phyloP scores from a whole-genome alignment of 2,888 invertebrate genomes.

The Amblyteles armatorius region DNA sequence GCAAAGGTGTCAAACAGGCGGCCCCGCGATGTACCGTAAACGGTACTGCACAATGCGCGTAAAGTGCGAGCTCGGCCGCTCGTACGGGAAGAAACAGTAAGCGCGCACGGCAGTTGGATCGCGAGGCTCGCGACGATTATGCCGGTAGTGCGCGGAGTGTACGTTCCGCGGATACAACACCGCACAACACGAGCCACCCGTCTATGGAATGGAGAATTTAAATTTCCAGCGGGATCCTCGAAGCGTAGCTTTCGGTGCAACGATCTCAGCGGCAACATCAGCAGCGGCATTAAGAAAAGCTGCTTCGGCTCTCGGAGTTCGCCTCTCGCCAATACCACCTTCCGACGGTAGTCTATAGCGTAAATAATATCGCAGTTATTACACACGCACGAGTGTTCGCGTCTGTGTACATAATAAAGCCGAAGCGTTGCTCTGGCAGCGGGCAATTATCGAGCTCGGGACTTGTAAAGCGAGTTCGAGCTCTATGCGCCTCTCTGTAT shows the following conservation, averaged over 20 bases:
- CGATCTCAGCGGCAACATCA: slow-evolving; percentile 71
- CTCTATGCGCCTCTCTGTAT: background rate
- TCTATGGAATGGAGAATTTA: slow-evolving; percentile 74
- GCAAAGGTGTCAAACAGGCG: slow-evolving; percentile 19
- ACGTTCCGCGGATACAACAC: slow-evolving; percentile 12
- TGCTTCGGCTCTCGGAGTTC: slow-evolving; percentile 48
- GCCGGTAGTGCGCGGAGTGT: background rate
- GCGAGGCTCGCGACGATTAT: background rate
- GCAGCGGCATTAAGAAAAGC: slow-evolving; percentile 39
- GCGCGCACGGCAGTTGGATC: background rate
- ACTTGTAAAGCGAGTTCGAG: slow-evolving; percentile 49
- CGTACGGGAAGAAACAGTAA: slow-evolving; percentile 42
- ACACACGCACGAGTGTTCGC: slow-evolving; percentile 5
- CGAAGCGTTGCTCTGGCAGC: slow-evolving; percentile 33
- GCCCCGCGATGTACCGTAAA: slow-evolving; percentile 23
- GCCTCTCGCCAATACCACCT: slow-evolving; percentile 48
- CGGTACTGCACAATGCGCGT: slow-evolving; percentile 32
- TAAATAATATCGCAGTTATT: slow-evolving; percentile 30
- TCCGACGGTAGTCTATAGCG: slow-evolving; percentile 23
- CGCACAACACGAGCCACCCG: slow-evolving; percentile 33
- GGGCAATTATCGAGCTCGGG: slow-evolving; percentile 54
- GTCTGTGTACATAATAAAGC: slow-evolving; percentile 30
- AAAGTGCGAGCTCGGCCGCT: slow-evolving; percentile 19
- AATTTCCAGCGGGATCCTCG: slow-evolving; percentile 79
- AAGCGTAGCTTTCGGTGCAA: slow-evolving; percentile 82